A percentile compares a stretch with the other conserved stretches of the same genome.
Conservation (phyloP, 2,888 invertebrate species). For the Oxycera nigricornis region DNA sequence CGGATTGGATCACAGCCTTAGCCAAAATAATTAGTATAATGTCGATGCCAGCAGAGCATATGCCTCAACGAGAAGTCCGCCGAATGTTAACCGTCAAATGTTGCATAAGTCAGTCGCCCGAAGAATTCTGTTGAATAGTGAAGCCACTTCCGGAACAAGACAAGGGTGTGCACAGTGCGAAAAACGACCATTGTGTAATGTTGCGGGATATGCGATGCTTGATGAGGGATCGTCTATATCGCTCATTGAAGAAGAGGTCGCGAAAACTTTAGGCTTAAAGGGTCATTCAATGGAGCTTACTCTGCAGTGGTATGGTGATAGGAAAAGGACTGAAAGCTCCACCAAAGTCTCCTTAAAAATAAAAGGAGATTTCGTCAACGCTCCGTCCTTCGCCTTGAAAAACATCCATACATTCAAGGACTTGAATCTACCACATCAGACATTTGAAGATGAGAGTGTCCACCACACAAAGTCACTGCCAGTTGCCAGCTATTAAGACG, state of each 20-base stretch:
- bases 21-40: neutral
- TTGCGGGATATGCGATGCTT: slow-evolving; percentile 39
- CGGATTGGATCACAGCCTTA: neutral
- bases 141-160: neutral
- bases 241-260: slow-evolving; percentile 41
- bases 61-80: neutral
- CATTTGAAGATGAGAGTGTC: neutral
- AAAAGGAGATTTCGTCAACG: neutral
- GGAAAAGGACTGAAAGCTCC: too few species aligned
- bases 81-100: neutral
- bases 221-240: slow-evolving; percentile 45
- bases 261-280: slow-evolving; percentile 40
- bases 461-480: neutral
- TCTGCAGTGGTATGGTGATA: slow-evolving; percentile 46
- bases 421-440: neutral
- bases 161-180: neutral
- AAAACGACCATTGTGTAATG: neutral
- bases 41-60: neutral
- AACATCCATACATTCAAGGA: neutral
- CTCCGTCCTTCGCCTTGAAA: neutral
- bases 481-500: neutral
- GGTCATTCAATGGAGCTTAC: slow-evolving; percentile 41
- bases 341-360: too few species aligned
- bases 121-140: neutral
- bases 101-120: neutral